Percentiles rank a stretch among this genome's conserved stretches.
These are phyloP conservation scores for Synchiropus splendidus DNA, from an alignment of 2,113 vertebrate genomes.

Conservation along the genomic window DNA sequence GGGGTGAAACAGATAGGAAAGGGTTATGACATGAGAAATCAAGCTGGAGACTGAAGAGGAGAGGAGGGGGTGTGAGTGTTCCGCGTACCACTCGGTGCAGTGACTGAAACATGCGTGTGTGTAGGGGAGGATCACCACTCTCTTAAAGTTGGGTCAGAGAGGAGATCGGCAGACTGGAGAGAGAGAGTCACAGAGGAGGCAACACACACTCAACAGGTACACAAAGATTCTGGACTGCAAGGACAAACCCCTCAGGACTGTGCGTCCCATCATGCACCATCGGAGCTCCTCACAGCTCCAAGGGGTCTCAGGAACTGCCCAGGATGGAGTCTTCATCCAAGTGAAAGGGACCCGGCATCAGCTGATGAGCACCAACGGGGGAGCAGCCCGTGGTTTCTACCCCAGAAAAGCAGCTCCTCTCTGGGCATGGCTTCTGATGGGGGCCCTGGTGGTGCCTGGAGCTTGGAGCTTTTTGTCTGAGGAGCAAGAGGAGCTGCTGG, in stretches of 20 bases:
- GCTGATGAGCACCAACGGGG: not conserved
- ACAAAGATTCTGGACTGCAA: not conserved
- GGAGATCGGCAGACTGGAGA: not conserved
- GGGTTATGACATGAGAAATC: not conserved
- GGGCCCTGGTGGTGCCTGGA: conserved; percentile 1
- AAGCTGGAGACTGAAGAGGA: not conserved
- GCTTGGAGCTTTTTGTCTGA: conserved; percentile 2
- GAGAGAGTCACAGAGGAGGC: not conserved
- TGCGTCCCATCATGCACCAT: conserved; percentile 5
- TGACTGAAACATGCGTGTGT: not conserved
- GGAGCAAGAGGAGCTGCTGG: conserved; percentile 7
- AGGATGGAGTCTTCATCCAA: not conserved
- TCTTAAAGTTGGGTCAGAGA: conserved; percentile 4
- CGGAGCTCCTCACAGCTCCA: not conserved
- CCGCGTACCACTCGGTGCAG: not conserved
- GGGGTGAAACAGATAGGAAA: no score
- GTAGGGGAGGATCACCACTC: not conserved
- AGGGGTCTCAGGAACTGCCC: not conserved
- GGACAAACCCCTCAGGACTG: conserved; percentile 2
- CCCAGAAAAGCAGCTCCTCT: not conserved
- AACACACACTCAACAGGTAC: not conserved
- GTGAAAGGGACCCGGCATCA: not conserved
- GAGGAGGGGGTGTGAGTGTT: not conserved
- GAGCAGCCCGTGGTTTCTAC: not conserved
- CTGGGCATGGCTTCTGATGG: conserved; percentile 3